Base-by-base conservation (phyloP, 1,140 invertebrate genomes). In the Brachionus koreanus region DNA sequence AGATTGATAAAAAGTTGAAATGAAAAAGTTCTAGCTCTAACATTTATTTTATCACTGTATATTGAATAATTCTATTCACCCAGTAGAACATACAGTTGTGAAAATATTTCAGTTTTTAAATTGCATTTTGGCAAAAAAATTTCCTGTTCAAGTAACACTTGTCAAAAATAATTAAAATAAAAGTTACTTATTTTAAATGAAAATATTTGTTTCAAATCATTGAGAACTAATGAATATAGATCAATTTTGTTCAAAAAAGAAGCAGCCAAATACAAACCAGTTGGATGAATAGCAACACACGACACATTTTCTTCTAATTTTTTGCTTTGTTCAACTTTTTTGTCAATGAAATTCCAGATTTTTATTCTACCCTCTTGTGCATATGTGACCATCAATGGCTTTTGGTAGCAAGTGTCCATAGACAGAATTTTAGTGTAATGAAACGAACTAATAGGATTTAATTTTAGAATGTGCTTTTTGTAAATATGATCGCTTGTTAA, bases 171-270 rank as follows among this genome's bases (percentile, higher is more conserved):
- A 23, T 37, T 13, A n/a, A 33, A 29, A 46, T 46, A 37, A 37
- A 37, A 23, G 12, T 46, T 74, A 74, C 69, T 74, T 46, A 74
- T 25, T 74, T 46, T 74, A 33, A 74, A 74, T n/a, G 42, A 29
- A 35, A 46, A 46, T 23, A 74, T 46, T 46, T 5, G 7, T 74
- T 74, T 74, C 39, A 74, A 74, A 46, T 74, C 69, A 74, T 74
- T 74, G 6, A 74, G 13, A 46, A 74, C 43, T 25, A 74, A 46
- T 49, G 69, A 74, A 39, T 74, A 74, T 4, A 74, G n/a, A 46
- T 29, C 43, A 9, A 74, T 46, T 74, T 74, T 74, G 39, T 74
- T 74, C 33, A 35, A 43, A 35, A 74, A 74, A 35, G 69, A 74
- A 46, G 10, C 69, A 43, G 42, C 69, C 12, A 74, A 46, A 46